Evolutionary conservation across 2,888 invertebrate genomes (phyloP).

Genomic region (Netelia fuscicornis): DNA sequence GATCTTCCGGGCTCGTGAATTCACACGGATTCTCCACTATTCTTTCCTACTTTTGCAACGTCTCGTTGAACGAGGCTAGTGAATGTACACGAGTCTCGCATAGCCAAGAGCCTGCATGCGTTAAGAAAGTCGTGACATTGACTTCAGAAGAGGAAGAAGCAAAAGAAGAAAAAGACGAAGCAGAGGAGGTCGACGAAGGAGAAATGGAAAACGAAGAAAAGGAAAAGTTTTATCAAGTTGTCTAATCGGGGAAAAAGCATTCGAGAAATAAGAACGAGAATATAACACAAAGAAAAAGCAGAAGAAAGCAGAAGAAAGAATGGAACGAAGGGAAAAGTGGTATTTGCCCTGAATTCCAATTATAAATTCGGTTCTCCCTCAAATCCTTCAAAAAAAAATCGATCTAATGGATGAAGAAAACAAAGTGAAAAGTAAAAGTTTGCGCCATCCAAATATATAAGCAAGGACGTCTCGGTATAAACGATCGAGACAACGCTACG

Average conservation of each 20-base stretch:
- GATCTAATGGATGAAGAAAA: background rate
- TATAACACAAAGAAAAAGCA: background rate
- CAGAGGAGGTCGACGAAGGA: constrained; percentile 31
- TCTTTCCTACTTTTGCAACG: constrained; percentile 38
- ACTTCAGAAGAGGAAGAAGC: constrained; percentile 15
- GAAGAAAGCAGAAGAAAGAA: background rate
- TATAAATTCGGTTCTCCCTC: background rate
- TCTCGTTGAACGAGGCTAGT: background rate
- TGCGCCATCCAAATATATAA: too few relatives aligned
- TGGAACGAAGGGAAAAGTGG: background rate
- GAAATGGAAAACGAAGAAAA: constrained; percentile 22
- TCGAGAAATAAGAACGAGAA: background rate
- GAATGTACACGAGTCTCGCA: constrained; percentile 19
- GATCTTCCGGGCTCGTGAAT: constrained; percentile 73
- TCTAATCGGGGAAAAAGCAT: background rate
- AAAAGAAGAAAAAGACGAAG: constrained; percentile 11
- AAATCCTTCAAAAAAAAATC: too few relatives aligned
- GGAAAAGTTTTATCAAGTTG: constrained; percentile 27
- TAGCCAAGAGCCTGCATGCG: constrained; percentile 12
- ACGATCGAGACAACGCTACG: constrained; percentile 29
- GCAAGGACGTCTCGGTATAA: constrained; percentile 45
- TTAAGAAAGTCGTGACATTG: constrained; percentile 53
- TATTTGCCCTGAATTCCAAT: too few relatives aligned
- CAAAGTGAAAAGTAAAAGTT: constrained; percentile 6
- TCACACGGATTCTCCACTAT: constrained; percentile 56